Conservation (phyloP, 2,797 vertebrate genomes). For the Oreochromis mossambicus region DNA sequence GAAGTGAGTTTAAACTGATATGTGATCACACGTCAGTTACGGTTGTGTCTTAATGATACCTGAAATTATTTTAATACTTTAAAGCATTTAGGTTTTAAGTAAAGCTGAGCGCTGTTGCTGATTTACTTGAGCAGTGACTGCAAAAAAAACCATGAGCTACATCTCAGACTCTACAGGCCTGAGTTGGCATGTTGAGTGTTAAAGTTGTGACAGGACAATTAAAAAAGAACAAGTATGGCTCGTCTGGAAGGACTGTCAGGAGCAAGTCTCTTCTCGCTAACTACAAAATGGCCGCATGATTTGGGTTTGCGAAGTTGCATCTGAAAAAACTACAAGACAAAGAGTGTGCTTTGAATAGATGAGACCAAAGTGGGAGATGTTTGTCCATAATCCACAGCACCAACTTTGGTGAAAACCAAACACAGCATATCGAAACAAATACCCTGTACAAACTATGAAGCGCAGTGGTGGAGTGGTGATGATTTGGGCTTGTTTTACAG, state of each 20-base stretch:
- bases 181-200: not conserved
- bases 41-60: not conserved
- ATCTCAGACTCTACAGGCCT: not conserved
- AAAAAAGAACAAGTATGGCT: not conserved
- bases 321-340: not conserved
- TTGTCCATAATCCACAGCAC: not conserved
- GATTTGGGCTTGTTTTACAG: not conserved
- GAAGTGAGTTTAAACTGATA: constrained; percentile 72
- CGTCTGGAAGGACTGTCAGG: not conserved
- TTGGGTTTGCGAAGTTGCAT: not conserved
- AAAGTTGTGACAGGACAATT: not conserved
- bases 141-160: not conserved
- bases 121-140: not conserved
- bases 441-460: not conserved
- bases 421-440: not conserved
- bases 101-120: not conserved
- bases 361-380: not conserved
- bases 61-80: not conserved
- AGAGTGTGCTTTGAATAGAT: not conserved
- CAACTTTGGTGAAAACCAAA: too few species aligned
- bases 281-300: not conserved
- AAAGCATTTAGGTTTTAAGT: accelerated
- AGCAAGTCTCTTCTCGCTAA: not conserved
- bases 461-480: not conserved
- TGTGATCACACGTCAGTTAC: accelerated